Percentiles rank a stretch among this genome's conserved stretches.
Conservation (phyloP, 1,140 invertebrate genomes). For the Hirudo medicinalis region DNA sequence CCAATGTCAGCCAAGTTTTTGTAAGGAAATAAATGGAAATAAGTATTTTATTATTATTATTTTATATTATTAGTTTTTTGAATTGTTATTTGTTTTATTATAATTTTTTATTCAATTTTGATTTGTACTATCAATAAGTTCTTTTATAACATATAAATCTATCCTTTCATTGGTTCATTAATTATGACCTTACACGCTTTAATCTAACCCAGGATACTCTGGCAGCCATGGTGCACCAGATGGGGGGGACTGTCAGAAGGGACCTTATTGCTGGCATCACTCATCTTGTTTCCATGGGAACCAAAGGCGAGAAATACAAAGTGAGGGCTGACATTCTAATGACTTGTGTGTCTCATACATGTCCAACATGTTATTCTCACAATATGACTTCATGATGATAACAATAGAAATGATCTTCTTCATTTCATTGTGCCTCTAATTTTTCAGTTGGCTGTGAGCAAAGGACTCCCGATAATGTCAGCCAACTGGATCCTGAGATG, state of each 20-base stretch:
- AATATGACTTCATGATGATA: no score
- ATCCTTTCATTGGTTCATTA: no score
- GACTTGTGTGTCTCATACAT: background rate
- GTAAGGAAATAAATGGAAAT: no score
- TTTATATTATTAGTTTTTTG: conserved; percentile 10
- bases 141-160: no score
- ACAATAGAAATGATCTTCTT: background rate
- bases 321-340: conserved; percentile 28
- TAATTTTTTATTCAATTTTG: conserved; percentile 53
- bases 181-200: conserved; percentile 38
- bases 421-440: conserved; percentile 30
- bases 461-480: conserved; percentile 72
- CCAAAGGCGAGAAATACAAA: conserved; percentile 71
- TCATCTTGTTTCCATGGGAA: conserved; percentile 74
- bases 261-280: conserved; percentile 74
- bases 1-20: background rate
- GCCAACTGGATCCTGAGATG: conserved; percentile 70
- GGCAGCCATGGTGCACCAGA: conserved; percentile 69
- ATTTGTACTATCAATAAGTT: no score
- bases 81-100: conserved; percentile 26
- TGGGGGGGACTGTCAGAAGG: conserved; percentile 82
- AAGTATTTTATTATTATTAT: no score
- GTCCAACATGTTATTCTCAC: background rate
- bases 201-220: conserved; percentile 35
- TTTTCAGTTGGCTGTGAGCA: conserved; percentile 56